Base-by-base conservation (phyloP, 2,113 vertebrate genomes). In the Rhombomys opimus region DNA sequence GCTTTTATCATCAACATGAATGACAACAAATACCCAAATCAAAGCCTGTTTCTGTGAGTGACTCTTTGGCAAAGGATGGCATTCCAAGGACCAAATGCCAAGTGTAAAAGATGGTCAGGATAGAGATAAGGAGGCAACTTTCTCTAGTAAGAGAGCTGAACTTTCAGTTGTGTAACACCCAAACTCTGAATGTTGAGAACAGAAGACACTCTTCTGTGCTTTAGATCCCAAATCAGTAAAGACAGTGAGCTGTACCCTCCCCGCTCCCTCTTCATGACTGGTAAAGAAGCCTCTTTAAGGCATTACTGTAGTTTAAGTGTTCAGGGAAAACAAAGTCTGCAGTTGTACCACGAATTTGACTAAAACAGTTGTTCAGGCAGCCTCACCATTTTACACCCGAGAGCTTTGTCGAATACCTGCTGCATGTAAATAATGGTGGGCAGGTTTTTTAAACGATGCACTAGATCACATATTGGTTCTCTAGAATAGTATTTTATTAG, bases 81-180 rank as follows among this genome's bases (percentile, higher is more conserved):
- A 46, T 46, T 30, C 81, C 23, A 63, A 41, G 15, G 20, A 9
- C 14, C 50, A 63, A 95, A 46, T 38, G 92, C 30, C 11, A 86
- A 81, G 91, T 86, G 87, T 82, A 90, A 94, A 75, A 91, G 38
- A 6, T 59, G 70, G 87, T 72, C 46, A 87, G 38, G 91, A 88
- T 75, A 72, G 32, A 96, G 95, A 68, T n/a, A 52, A 41, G 59
- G 67, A 76, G 15, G 22, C 35, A 92, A 46, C 89, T 65, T 75
- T 96, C n/a, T 72, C 84, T 81, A 32, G 17, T 54, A 59, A 1
- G 4, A 94, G 89, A 90, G 20, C 57, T 76, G 22, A 46, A 46
- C 11, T 65, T 70, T 84, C 6, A 68, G 70, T 82, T 23, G 65
- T 73, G 76, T 41, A 41, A 95, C 73, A 68, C 85, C 15, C 14